These are phyloP conservation scores for Drosophila busckii DNA, from an alignment of 1,140 invertebrate species.

Conservation along the genomic window DNA sequence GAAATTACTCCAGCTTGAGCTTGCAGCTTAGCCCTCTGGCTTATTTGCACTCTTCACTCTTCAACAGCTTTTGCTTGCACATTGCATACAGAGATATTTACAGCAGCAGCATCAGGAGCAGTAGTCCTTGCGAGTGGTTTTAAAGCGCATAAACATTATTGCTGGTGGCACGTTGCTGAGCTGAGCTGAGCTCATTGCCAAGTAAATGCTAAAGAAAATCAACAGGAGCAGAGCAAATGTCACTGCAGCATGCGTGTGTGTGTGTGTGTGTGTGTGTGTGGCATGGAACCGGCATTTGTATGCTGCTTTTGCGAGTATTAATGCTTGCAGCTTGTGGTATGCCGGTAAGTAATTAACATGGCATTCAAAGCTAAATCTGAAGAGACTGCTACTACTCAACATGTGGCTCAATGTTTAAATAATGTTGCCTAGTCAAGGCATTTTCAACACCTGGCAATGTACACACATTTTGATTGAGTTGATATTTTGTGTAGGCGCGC, in stretches of 20 bases:
- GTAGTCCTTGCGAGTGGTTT: slow-evolving; percentile 23
- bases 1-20: too few relatives aligned
- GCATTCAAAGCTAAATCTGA: slow-evolving; percentile 66
- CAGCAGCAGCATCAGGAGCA: slow-evolving; percentile 1
- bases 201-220: too few relatives aligned
- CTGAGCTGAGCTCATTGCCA: too few relatives aligned
- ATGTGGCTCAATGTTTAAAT: slow-evolving; percentile 22
- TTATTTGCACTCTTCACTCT: slow-evolving; percentile 1
- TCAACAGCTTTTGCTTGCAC: slow-evolving; percentile 4
- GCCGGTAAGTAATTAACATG: slow-evolving; percentile 62
- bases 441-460: background rate
- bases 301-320: background rate
- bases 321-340: background rate
- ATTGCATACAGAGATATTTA: background rate
- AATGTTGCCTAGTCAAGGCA: background rate
- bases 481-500: background rate
- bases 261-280: too few relatives aligned
- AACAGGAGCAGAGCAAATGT: too few relatives aligned
- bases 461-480: background rate
- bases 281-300: too few relatives aligned
- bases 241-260: too few relatives aligned
- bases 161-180: slow-evolving; percentile 11
- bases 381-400: slow-evolving; percentile 27
- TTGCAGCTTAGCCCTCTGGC: too few relatives aligned
- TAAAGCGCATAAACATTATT: slow-evolving; percentile 44